Conservation (phyloP, 1,140 invertebrate genomes). For the Orchesella cincta region DNA sequence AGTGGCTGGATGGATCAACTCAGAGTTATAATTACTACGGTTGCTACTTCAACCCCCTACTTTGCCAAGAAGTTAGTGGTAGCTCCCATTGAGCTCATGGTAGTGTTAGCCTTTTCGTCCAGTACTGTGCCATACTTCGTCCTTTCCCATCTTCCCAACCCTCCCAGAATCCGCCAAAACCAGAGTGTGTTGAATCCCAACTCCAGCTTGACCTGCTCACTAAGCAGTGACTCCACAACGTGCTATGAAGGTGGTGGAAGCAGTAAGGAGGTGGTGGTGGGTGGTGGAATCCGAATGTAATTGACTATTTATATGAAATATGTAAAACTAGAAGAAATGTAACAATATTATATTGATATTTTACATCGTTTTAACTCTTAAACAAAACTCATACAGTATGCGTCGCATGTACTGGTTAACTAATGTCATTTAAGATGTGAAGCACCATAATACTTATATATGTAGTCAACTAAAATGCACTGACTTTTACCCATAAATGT, state of each 20-base stretch:
- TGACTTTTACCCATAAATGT: too few species aligned
- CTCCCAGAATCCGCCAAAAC: neutral
- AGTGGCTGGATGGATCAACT: neutral
- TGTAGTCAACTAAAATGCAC: too few species aligned
- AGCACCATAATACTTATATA: too few species aligned
- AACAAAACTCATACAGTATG: too few species aligned
- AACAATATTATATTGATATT: too few species aligned
- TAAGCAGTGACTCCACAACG: neutral
- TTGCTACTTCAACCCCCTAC: neutral
- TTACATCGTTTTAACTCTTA: too few species aligned
- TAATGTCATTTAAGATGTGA: too few species aligned
- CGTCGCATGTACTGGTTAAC: too few species aligned
- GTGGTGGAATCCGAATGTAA: neutral
- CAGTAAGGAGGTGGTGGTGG: neutral
- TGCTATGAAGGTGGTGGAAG: conserved; percentile 1
- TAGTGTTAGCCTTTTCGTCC: conserved; percentile 7
- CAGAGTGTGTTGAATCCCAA: neutral
- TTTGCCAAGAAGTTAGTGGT: neutral
- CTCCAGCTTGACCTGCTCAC: neutral
- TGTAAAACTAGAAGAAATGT: too few species aligned
- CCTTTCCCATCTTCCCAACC: neutral
- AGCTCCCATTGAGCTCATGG: neutral
- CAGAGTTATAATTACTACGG: neutral
- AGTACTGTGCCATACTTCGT: conserved; percentile 3
- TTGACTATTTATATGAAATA: conserved; percentile 18